These are phyloP conservation scores for Limenitis camilla DNA, from an alignment of 2,888 invertebrate genomes.

Conservation along the genomic window DNA sequence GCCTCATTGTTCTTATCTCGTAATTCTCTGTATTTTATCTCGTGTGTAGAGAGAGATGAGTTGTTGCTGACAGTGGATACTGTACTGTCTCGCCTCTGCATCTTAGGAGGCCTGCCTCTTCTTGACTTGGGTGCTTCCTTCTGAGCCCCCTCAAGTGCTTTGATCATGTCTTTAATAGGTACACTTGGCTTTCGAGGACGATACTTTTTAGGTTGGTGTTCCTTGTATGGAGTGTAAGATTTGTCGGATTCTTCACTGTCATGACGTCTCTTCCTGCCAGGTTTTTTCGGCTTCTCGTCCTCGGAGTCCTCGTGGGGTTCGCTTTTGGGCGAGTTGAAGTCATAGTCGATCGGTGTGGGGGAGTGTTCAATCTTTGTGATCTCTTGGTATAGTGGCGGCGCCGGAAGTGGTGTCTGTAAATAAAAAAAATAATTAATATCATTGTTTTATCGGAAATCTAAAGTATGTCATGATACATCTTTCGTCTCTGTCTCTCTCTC, in stretches of 20 bases:
- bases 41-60: slow-evolving; percentile 57
- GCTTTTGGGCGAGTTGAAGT: slow-evolving; percentile 59
- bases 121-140: slow-evolving; percentile 49
- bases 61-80: slow-evolving; percentile 61
- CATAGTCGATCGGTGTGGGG: slow-evolving; percentile 43
- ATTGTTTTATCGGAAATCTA: no score
- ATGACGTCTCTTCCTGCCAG: slow-evolving; percentile 37
- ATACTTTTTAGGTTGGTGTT: slow-evolving; percentile 47
- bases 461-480: no score
- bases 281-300: slow-evolving; percentile 35
- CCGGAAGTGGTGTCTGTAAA: slow-evolving; percentile 14
- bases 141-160: slow-evolving; percentile 56
- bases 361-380: slow-evolving; percentile 36
- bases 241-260: slow-evolving; percentile 66
- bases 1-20: slow-evolving; percentile 87
- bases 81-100: slow-evolving; percentile 53
- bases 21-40: slow-evolving; percentile 78
- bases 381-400: slow-evolving; percentile 29
- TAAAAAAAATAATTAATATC: neutral
- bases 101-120: slow-evolving; percentile 73
- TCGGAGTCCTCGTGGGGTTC: slow-evolving; percentile 63
- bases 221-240: slow-evolving; percentile 55
- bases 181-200: slow-evolving; percentile 54
- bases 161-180: slow-evolving; percentile 61
- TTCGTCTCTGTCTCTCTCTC: no score